phyloP scores from a whole-genome alignment of 2,797 vertebrate species.

The Dendrocincla tyrannina region DNA sequence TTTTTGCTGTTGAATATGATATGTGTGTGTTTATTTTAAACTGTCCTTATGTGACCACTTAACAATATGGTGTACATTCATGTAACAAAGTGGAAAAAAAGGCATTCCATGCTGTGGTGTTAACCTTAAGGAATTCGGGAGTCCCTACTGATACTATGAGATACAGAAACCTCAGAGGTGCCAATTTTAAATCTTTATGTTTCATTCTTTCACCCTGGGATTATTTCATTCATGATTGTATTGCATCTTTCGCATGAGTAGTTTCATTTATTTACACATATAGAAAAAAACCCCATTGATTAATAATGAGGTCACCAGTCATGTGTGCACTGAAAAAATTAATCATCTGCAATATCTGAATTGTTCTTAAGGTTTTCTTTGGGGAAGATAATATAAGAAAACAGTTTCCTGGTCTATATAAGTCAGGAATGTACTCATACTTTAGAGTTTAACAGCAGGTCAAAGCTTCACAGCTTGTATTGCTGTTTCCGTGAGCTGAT shows the following conservation, averaged over 20 bases:
- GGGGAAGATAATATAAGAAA: neutral
- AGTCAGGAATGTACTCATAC: neutral
- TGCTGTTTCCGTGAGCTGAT: neutral
- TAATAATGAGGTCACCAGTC: neutral
- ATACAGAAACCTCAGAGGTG: neutral
- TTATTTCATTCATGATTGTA: neutral
- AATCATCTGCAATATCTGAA: neutral
- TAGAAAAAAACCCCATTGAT: neutral
- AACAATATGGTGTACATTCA: neutral
- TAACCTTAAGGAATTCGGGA: neutral
- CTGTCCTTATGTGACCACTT: neutral
- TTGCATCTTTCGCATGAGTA: neutral
- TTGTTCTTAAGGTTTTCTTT: neutral
- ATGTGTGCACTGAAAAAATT: neutral
- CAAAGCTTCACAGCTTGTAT: neutral
- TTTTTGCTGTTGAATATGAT: neutral
- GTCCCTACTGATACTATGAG: neutral
- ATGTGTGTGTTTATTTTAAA: neutral
- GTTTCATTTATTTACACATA: neutral
- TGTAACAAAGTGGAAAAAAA: neutral
- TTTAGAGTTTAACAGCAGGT: neutral
- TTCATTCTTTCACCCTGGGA: neutral
- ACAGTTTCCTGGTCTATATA: neutral
- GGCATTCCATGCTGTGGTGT: neutral
- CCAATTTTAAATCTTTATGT: neutral